These are phyloP conservation scores for Tonatia bakeri DNA, from an alignment of 2,113 vertebrate genomes.

Conservation along the genomic window DNA sequence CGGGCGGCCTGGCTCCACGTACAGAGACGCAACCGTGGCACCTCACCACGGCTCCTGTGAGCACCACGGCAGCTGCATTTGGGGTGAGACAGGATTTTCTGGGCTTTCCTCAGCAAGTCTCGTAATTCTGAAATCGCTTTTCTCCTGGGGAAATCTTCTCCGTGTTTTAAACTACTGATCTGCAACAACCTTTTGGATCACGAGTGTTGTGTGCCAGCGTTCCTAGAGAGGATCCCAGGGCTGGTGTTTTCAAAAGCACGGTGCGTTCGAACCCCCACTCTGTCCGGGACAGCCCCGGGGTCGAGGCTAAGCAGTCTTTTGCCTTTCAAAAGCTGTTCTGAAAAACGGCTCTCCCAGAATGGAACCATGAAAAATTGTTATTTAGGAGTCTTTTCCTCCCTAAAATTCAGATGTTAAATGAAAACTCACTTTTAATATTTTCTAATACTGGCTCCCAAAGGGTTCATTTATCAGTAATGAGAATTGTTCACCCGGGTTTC, in stretches of 20 bases:
- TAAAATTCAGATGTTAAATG: neutral
- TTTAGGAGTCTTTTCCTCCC: neutral
- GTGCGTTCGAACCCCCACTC: neutral
- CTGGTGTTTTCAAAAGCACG: neutral
- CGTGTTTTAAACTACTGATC: neutral
- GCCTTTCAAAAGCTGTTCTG: neutral
- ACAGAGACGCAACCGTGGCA: fast-evolving
- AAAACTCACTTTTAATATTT: neutral
- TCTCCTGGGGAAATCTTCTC: neutral
- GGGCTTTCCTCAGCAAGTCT: neutral
- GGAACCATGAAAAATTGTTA: neutral
- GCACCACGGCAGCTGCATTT: neutral
- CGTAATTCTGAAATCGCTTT: neutral
- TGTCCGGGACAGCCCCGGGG: neutral
- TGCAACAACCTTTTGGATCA: neutral
- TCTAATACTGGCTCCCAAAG: neutral
- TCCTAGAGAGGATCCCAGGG: too few species aligned
- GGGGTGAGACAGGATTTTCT: neutral
- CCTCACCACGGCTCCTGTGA: fast-evolving
- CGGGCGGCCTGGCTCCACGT: neutral
- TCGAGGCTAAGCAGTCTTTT: neutral
- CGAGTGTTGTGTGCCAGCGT: neutral
- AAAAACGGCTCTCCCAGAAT: neutral
- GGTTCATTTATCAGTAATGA: neutral
- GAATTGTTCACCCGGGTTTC: neutral